Evolutionary conservation across 2,888 invertebrate genomes (phyloP), one percentile per base, ranked within the genome.

Genomic region (Steinernema carpocapsae): DNA sequence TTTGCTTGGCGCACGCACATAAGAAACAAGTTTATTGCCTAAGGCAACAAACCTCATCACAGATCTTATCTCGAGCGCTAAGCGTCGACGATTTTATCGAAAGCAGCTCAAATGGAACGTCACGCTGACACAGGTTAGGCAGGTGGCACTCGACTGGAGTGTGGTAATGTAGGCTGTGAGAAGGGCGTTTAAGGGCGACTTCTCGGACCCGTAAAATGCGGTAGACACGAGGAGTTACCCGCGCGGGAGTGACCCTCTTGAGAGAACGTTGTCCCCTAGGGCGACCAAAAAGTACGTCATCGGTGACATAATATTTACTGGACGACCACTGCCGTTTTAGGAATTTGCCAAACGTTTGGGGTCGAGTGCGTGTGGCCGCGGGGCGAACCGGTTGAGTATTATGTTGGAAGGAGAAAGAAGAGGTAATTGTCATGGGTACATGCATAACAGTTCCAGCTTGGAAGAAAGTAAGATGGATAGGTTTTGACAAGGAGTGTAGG

Each of bases 201-300:
- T 48, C 48, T 17, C 48, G 48, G n/a, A n/a, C n/a, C n/a, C n/a
- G n/a, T n/a, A n/a, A n/a, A n/a, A n/a, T n/a, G n/a, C n/a, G 48
- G 48, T 17, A 48, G 48, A 4, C 48, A 17, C 48, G 7, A 17
- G n/a, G 48, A 17, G 3, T 17, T 48, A 48, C 48, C n/a, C n/a
- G n/a, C n/a, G n/a, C n/a, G 48, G 17, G 48, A 48, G 48, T 48
- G 48, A 48, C 48, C 48, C 48, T 48, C 48, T 48, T 19, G 48
- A 48, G 19, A 17, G 48, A 48, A 17, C 48, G 48, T 48, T 48
- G 48, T 48, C 48, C 48, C 48, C 19, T 6, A n/a, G 17, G 48
- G 48, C 7, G 7, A 17, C n/a, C n/a, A n/a, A n/a, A n/a, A n/a
- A n/a, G n/a, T n/a, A n/a, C n/a, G n/a, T n/a, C n/a, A n/a, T n/a